phyloP scores from a whole-genome alignment of 2,888 invertebrate species.

The Clistopyga incitator region DNA sequence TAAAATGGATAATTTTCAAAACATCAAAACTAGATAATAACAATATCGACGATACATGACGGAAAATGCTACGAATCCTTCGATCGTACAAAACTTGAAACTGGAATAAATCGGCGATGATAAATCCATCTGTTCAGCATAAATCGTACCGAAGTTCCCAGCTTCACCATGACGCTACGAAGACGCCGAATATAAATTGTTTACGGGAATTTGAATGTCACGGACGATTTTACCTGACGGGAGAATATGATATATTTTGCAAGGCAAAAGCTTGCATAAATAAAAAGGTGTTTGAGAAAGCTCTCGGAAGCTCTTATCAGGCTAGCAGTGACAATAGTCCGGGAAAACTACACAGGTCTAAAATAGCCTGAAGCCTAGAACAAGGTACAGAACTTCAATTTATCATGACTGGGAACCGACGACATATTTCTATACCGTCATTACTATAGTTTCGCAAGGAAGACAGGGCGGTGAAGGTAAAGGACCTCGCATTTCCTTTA shows the following conservation, averaged over 20 bases:
- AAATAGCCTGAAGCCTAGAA: slow-evolving; percentile 7
- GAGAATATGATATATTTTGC: slow-evolving; percentile 37
- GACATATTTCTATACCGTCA: slow-evolving; percentile 47
- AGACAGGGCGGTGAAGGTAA: slow-evolving; percentile 14
- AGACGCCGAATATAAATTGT: slow-evolving; percentile 29
- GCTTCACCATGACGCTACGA: slow-evolving; percentile 5
- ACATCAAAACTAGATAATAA: neutral
- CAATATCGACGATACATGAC: neutral
- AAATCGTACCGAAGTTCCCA: neutral
- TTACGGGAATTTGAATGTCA: neutral
- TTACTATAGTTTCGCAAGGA: slow-evolving; percentile 23
- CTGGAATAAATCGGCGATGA: neutral
- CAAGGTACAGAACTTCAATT: slow-evolving; percentile 35
- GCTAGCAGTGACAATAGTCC: slow-evolving; percentile 15
- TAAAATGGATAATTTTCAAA: too few relatives aligned
- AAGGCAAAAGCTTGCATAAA: slow-evolving; percentile 39
- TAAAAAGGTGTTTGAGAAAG: slow-evolving; percentile 27
- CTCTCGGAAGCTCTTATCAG: neutral
- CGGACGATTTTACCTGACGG: slow-evolving; percentile 21
- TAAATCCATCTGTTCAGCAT: neutral
- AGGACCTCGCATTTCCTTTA: slow-evolving; percentile 13
- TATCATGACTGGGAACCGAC: slow-evolving; percentile 47
- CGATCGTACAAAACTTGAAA: neutral
- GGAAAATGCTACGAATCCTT: neutral
- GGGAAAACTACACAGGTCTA: slow-evolving; percentile 20